Conservation (phyloP, 2,888 invertebrate species). For the Pseudolycoriella hygida region DNA sequence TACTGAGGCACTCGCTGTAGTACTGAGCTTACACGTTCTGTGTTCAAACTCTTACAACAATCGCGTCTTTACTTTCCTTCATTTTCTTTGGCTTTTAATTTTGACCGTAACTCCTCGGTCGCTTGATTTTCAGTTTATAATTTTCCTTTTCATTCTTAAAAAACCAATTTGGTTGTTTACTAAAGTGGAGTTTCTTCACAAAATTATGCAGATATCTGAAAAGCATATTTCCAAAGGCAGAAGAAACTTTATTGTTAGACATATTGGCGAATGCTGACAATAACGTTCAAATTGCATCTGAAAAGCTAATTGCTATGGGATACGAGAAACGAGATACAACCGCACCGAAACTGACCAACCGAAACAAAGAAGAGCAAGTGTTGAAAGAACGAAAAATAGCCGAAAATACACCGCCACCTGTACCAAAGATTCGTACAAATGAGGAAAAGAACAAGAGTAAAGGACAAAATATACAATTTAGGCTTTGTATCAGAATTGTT, state of each 20-base stretch:
- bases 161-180: too few species aligned
- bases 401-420: constrained; percentile 22
- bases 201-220: constrained; percentile 58
- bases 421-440: constrained; percentile 44
- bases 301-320: constrained; percentile 61
- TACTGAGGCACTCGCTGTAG: too few species aligned
- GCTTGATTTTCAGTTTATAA: too few species aligned
- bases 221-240: constrained; percentile 77
- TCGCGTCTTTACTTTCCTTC: too few species aligned
- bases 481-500: neutral
- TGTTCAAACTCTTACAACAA: too few species aligned
- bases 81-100: too few species aligned
- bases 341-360: constrained; percentile 32
- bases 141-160: too few species aligned
- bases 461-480: constrained; percentile 3
- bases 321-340: constrained; percentile 61
- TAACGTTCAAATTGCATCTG: constrained; percentile 77
- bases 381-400: constrained; percentile 13
- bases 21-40: too few species aligned
- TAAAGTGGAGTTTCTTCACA: too few species aligned
- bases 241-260: constrained; percentile 72
- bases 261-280: constrained; percentile 72
- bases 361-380: constrained; percentile 24
- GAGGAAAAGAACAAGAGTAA: constrained; percentile 54
- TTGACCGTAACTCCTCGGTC: too few species aligned